Conservation (phyloP, 2,113 vertebrate species). For the Stigmatopora nigra region DNA sequence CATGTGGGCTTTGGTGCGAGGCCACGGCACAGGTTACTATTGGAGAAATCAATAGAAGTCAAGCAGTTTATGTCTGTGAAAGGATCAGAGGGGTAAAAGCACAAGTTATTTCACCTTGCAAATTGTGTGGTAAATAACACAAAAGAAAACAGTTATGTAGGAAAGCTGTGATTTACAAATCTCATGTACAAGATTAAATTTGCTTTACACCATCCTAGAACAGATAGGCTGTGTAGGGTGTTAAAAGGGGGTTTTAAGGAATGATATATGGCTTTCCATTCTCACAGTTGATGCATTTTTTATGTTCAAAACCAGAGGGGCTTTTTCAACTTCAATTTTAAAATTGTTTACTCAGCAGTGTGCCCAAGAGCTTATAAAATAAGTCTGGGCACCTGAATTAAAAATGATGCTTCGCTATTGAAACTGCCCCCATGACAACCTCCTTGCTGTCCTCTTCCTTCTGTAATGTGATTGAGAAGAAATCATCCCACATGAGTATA, state of each 20-base stretch:
- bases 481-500: constrained; percentile 16
- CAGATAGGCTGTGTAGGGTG: constrained; percentile 6
- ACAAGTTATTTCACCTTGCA: constrained; percentile 4
- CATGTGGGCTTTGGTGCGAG: constrained; percentile 42
- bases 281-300: constrained; percentile 62
- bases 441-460: constrained; percentile 26
- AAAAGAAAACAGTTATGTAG: constrained; percentile 4
- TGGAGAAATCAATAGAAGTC: constrained; percentile 48
- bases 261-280: constrained; percentile 49
- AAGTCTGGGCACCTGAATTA: constrained; percentile 59
- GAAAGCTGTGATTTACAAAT: constrained; percentile 27
- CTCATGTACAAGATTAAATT: constrained; percentile 7
- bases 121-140: constrained; percentile 11
- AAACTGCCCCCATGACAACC: constrained; percentile 33
- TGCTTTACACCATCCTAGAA: constrained; percentile 14
- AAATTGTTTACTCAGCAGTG: constrained; percentile 69
- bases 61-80: constrained; percentile 22
- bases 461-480: constrained; percentile 29
- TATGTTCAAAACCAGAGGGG: constrained; percentile 58
- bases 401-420: constrained; percentile 47
- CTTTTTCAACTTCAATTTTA: constrained; percentile 67
- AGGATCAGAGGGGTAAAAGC: constrained; percentile 15
- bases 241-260: constrained; percentile 28
- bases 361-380: constrained; percentile 52
- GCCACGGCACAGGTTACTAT: constrained; percentile 36